Evolutionary conservation across 2,797 vertebrate species (phyloP).

Genomic region (Valencia hispanica): DNA sequence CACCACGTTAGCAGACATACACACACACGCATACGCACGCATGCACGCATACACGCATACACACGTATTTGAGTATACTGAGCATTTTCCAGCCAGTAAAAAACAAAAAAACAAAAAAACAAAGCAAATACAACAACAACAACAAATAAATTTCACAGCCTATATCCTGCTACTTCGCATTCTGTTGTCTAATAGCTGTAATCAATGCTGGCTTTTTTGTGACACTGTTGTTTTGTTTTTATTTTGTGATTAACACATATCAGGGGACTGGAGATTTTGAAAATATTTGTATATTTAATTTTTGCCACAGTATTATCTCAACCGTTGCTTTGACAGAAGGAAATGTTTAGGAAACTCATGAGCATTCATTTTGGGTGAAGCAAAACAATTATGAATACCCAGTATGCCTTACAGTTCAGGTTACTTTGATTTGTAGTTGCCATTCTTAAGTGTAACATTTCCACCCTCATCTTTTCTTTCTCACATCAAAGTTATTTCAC

Average conservation of each 20-base stretch:
- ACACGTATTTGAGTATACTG: slow-evolving; percentile 34
- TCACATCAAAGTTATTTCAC: neutral
- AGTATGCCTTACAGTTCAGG: neutral
- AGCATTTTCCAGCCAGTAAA: slow-evolving; percentile 44
- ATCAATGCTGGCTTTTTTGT: slow-evolving; percentile 41
- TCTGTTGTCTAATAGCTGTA: slow-evolving; percentile 59
- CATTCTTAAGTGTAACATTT: neutral
- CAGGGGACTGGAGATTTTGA: slow-evolving; percentile 40
- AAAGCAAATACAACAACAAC: too few species aligned
- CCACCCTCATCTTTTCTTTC: neutral
- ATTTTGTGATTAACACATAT: slow-evolving; percentile 43
- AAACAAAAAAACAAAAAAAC: slow-evolving; percentile 22
- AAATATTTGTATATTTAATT: slow-evolving; percentile 41
- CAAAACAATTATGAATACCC: neutral
- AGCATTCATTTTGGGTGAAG: neutral
- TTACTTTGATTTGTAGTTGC: neutral
- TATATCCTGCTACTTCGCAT: slow-evolving; percentile 31
- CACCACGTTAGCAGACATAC: slow-evolving; percentile 29
- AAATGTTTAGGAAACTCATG: slow-evolving; percentile 18
- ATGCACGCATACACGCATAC: slow-evolving; percentile 30
- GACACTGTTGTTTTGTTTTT: slow-evolving; percentile 37
- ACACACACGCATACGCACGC: slow-evolving; percentile 20
- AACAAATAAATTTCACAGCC: too few species aligned
- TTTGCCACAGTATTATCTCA: slow-evolving; percentile 19
- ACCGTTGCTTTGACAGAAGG: slow-evolving; percentile 11